Conservation (phyloP, 2,888 invertebrate genomes). For the Gastracanthus pulcherrimus region DNA sequence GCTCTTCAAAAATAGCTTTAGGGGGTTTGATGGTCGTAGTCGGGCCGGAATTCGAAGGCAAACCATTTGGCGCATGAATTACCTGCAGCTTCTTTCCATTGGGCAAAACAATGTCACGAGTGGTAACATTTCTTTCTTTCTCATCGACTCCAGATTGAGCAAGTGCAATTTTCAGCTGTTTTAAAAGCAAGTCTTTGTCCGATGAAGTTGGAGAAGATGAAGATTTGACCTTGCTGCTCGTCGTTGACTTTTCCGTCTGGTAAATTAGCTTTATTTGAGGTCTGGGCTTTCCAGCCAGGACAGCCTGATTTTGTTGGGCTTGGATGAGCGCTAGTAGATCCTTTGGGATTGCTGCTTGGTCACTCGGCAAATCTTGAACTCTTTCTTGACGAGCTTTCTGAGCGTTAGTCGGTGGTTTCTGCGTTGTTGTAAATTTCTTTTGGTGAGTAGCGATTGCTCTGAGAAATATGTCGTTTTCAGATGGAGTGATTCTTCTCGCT, state of each 20-base stretch:
- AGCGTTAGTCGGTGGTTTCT: constrained; percentile 51
- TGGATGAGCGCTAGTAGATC: constrained; percentile 68
- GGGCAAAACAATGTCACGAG: constrained; percentile 85
- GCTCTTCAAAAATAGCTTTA: constrained; percentile 85
- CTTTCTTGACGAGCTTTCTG: constrained; percentile 61
- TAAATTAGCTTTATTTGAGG: constrained; percentile 78
- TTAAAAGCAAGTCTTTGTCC: constrained; percentile 85
- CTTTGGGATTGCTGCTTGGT: constrained; percentile 62
- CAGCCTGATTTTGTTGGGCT: constrained; percentile 64
- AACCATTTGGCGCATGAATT: constrained; percentile 68
- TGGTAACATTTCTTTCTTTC: constrained; percentile 84
- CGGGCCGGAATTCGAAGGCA: constrained; percentile 65
- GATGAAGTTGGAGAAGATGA: constrained; percentile 62
- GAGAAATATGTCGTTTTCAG: constrained; percentile 73
- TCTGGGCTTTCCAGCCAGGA: constrained; percentile 67
- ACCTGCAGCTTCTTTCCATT: constrained; percentile 87
- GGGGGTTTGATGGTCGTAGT: constrained; percentile 82
- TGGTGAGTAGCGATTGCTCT: constrained; percentile 75
- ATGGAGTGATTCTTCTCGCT: constrained; percentile 71
- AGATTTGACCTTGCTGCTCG: constrained; percentile 44
- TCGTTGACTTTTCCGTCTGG: constrained; percentile 76
- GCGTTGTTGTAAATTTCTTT: constrained; percentile 70
- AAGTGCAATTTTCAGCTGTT: constrained; percentile 86
- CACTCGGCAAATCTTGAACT: constrained; percentile 55
- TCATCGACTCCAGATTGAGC: constrained; percentile 84